A percentile compares a stretch with the other conserved stretches of the same genome.
Evolutionary conservation across 2,113 vertebrate genomes (phyloP).

Genomic region (Pelecanus crispus): DNA sequence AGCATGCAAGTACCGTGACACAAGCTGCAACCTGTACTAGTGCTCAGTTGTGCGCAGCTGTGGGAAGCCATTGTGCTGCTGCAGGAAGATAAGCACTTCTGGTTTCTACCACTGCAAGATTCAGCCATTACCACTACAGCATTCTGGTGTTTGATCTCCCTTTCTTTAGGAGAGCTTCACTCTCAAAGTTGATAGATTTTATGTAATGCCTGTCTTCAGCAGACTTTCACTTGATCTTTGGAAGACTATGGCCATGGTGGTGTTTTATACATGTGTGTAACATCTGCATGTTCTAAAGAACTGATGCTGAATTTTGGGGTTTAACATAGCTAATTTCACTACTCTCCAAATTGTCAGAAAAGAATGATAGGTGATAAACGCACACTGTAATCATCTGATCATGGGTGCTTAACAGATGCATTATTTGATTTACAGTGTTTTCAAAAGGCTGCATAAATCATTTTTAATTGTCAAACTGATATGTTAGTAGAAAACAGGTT

Average conservation of each 20-base stretch:
- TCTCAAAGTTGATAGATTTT: not conserved
- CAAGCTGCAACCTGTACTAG: too few species aligned
- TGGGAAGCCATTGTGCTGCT: not conserved
- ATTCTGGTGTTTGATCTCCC: not conserved
- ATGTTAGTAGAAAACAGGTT: not conserved
- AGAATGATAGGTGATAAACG: not conserved
- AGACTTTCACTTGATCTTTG: not conserved
- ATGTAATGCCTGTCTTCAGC: not conserved
- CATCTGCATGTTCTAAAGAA: not conserved
- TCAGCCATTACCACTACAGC: not conserved
- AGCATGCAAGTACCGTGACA: too few species aligned
- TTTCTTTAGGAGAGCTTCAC: not conserved
- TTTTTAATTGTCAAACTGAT: not conserved
- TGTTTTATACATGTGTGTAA: not conserved
- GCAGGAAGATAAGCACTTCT: not conserved
- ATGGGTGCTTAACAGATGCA: not conserved
- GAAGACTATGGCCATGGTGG: not conserved
- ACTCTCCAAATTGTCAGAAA: not conserved
- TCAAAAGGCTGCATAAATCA: not conserved
- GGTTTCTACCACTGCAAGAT: not conserved
- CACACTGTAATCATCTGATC: not conserved
- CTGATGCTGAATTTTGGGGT: not conserved
- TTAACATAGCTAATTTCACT: not conserved
- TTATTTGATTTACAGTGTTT: constrained; percentile 3
- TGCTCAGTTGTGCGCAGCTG: not conserved